Base-by-base conservation (phyloP, 2,888 invertebrate species). In the Heteropelma amictum region DNA sequence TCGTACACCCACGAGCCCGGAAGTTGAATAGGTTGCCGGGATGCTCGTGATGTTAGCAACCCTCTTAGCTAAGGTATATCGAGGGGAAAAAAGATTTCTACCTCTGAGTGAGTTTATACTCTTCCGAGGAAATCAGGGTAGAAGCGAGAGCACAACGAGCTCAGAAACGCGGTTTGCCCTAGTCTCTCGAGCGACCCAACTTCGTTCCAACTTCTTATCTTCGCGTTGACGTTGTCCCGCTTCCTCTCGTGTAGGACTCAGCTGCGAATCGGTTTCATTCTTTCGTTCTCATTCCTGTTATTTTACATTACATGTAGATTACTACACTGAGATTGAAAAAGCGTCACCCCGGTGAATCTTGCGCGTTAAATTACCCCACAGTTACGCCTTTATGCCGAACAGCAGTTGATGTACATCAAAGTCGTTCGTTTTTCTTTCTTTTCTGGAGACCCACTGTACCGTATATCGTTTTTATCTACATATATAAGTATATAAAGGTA, bases 131-230 rank as follows among this genome's bases (percentile, higher is more conserved):
- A 35, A 67, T 61, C 33, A 40, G 38, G 21, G 54, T 60, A 54
- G 23, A 58, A 45, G 45, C 10, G 58, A 42, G 38, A 56, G 35
- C 14, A 28, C 26, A 56, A 28, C 12, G 40, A 54, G 45, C 23
- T 49, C 35, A 56, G 45, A 28, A 61, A 35, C 54, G 51, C 61
- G 54, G 45, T 56, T 54, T 67, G 28, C 54, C 60, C 26, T 28
- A 35, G 53, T 64, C 54, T 42, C 53, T 53, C 67, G 77, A 77
- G 70, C 83, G 83, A 83, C 83, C 83, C 77, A 83, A 81, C 78
- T 79, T 75, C 28, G 5, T 51, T 53, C 40, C 19, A 47, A 10
- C 35, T 33, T 6, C 35, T 21, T 17, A 40, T 30, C 53, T 35
- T 51, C 30, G 19, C 23, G n/a, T 35, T 33, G 33, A 21, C 40